These are phyloP conservation scores for Nothoprocta pentlandii DNA, from an alignment of 2,113 vertebrate species.

Conservation along the genomic window DNA sequence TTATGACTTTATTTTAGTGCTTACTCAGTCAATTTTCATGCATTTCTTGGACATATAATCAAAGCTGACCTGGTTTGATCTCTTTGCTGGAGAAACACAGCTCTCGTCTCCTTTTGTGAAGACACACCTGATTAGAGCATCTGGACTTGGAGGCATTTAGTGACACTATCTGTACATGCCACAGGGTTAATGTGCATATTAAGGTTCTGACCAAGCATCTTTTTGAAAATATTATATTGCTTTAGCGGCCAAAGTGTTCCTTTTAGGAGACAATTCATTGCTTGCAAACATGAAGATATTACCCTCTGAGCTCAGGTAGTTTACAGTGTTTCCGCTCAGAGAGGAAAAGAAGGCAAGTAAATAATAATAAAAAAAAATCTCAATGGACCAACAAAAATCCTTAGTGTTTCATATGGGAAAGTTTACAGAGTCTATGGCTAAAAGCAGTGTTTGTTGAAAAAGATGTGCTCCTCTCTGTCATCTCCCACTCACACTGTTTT, in stretches of 20 bases:
- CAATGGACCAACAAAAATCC: not conserved
- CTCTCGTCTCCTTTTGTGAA: not conserved
- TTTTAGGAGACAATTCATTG: not conserved
- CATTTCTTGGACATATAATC: not conserved
- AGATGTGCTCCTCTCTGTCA: not conserved
- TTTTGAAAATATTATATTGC: not conserved
- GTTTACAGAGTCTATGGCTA: not conserved
- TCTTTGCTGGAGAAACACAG: not conserved
- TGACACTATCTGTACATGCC: not conserved
- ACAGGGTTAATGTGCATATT: not conserved
- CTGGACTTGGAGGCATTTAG: not conserved
- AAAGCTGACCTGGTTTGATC: not conserved
- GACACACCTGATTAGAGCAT: not conserved
- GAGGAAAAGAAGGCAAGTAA: not conserved
- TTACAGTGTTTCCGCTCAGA: not conserved
- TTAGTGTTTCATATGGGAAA: not conserved
- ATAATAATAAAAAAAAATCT: not conserved
- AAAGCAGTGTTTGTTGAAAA: not conserved
- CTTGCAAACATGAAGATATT: not conserved
- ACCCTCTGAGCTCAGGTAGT: not conserved
- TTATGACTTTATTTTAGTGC: not conserved
- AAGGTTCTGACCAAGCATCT: not conserved
- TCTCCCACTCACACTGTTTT: not conserved
- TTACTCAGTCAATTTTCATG: not conserved
- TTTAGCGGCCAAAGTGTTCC: not conserved